A percentile compares a stretch with the other conserved stretches of the same genome.
phyloP scores from a whole-genome alignment of 2,888 invertebrate species.

The Pteria penguin region DNA sequence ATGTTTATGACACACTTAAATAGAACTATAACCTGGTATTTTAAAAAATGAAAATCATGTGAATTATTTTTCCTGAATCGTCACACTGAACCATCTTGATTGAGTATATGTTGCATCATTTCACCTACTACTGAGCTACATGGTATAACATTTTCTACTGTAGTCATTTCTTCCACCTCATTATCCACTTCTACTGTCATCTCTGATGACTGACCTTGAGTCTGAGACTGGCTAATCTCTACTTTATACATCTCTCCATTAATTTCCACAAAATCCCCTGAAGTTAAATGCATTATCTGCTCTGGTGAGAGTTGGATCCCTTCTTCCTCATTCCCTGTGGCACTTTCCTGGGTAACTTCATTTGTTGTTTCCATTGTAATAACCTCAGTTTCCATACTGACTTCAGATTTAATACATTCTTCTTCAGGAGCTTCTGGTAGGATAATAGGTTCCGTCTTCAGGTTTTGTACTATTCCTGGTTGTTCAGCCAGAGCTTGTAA shows the following conservation, averaged over 20 bases:
- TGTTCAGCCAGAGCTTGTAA: conserved; percentile 75
- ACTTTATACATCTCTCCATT: conserved; percentile 78
- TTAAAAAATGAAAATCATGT: too few species aligned
- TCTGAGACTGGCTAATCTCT: conserved; percentile 51
- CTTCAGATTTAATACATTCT: conserved; percentile 32
- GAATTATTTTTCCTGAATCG: too few species aligned
- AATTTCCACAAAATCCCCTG: conserved; percentile 77
- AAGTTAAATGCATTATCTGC: conserved; percentile 70
- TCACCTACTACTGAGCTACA: background rate
- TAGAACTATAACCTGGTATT: too few species aligned
- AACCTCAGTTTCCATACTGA: conserved; percentile 51
- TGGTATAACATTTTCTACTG: background rate
- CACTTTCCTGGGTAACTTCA: conserved; percentile 25
- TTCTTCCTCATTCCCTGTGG: conserved; percentile 20
- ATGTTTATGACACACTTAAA: too few species aligned
- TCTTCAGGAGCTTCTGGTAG: conserved; percentile 4
- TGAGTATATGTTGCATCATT: background rate
- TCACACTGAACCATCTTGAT: background rate
- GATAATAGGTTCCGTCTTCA: conserved; percentile 28
- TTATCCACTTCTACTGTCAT: background rate
- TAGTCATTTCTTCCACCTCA: background rate
- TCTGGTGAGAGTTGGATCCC: conserved; percentile 71
- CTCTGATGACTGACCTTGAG: background rate
- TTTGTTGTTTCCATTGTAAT: conserved; percentile 49
- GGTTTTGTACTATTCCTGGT: conserved; percentile 58